Conservation (phyloP, 2,888 invertebrate species). For the Hedya salicella region DNA sequence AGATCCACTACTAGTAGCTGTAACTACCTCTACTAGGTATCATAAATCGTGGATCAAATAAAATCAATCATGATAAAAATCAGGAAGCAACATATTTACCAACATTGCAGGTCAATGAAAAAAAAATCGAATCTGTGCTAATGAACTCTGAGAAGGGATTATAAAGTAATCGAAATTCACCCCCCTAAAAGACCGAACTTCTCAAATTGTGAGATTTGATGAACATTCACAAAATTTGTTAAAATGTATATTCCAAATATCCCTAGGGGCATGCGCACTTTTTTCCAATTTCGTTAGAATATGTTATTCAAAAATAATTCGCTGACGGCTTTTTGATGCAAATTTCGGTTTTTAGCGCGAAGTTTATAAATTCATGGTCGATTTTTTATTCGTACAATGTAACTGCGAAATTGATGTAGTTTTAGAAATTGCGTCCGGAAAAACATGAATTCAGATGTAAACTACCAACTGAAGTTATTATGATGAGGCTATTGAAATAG, state of each 20-base stretch:
- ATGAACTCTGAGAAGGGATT: no score
- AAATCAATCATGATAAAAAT: no score
- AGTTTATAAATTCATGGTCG: conserved; percentile 29
- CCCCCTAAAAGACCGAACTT: no score
- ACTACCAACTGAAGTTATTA: conserved; percentile 4
- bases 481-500: conserved; percentile 9
- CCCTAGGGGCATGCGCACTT: conserved; percentile 19
- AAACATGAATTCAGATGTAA: background rate
- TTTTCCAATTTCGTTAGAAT: conserved; percentile 33
- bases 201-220: no score
- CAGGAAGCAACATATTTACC: no score
- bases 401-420: conserved; percentile 14
- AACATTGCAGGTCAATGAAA: no score
- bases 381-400: conserved; percentile 22
- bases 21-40: no score
- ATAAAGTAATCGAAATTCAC: no score
- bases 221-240: background rate
- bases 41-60: no score
- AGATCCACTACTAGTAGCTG: no score
- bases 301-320: conserved; percentile 38
- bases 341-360: conserved; percentile 30
- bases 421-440: conserved; percentile 19
- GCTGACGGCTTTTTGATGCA: conserved; percentile 38
- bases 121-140: no score
- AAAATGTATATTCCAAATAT: conserved; percentile 5